Conservation (phyloP, 2,888 invertebrate species). For the Limenitis camilla region DNA sequence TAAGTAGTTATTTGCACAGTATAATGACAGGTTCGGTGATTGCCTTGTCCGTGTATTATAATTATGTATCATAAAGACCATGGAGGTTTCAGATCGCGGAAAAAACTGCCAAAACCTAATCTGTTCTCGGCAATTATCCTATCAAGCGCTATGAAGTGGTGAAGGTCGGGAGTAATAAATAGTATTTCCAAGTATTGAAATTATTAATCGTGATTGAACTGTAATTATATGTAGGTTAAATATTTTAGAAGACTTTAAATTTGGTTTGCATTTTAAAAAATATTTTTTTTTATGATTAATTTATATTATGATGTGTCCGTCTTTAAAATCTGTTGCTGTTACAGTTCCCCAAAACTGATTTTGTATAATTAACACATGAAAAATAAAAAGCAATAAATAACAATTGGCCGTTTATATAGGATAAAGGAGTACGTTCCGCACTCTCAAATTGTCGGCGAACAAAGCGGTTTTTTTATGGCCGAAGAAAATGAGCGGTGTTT, state of each 20-base stretch:
- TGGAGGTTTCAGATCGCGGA: conserved; percentile 38
- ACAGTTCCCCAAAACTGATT: too few relatives aligned
- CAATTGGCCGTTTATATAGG: conserved; percentile 7
- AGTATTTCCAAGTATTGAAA: conserved; percentile 29
- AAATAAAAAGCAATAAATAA: too few relatives aligned
- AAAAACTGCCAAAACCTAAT: conserved; percentile 69
- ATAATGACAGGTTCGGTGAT: conserved; percentile 69
- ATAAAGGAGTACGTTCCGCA: conserved; percentile 35
- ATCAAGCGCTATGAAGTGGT: conserved; percentile 62
- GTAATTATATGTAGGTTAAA: too few relatives aligned
- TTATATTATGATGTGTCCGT: too few relatives aligned
- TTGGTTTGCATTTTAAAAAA: too few relatives aligned
- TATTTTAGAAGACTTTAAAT: too few relatives aligned
- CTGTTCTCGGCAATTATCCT: conserved; percentile 68
- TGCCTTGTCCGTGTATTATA: conserved; percentile 60
- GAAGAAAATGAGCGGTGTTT: conserved; percentile 40
- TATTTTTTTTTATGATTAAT: too few relatives aligned
- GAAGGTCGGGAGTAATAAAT: conserved; percentile 60
- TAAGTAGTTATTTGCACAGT: conserved; percentile 68
- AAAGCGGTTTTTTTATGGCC: conserved; percentile 39
- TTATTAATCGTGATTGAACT: conserved; percentile 1
- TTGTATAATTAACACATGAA: too few relatives aligned
- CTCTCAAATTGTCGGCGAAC: conserved; percentile 46
- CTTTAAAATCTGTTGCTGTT: too few relatives aligned
- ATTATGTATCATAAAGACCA: conserved; percentile 69